A percentile compares a stretch with the other conserved stretches of the same genome.
phyloP scores from a whole-genome alignment of 2,888 invertebrate genomes.

The Agrochola lychnidis region DNA sequence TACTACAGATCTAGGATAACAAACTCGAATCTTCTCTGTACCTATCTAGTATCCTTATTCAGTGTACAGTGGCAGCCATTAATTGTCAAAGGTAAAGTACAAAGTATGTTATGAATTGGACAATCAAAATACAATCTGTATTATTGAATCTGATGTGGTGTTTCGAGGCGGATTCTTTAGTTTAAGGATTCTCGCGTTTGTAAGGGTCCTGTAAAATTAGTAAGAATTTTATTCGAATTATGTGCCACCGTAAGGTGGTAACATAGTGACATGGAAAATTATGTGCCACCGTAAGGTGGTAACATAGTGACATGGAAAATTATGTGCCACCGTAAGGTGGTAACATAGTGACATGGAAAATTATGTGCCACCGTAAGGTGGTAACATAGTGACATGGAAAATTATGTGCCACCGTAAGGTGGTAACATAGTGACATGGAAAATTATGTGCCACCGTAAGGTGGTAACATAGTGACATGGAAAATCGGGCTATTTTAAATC shows the following conservation, averaged over 20 bases:
- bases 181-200: slow-evolving; percentile 14
- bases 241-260: slow-evolving; percentile 12
- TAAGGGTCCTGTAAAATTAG: slow-evolving; percentile 33
- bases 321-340: slow-evolving; percentile 13
- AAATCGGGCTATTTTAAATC: slow-evolving; percentile 29
- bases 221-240: slow-evolving; percentile 17
- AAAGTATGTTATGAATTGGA: slow-evolving; percentile 59
- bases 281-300: slow-evolving; percentile 12
- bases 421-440: slow-evolving; percentile 5
- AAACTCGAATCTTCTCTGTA: slow-evolving; percentile 22
- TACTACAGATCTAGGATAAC: background rate
- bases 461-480: slow-evolving; percentile 6
- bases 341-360: slow-evolving; percentile 5
- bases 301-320: slow-evolving; percentile 4
- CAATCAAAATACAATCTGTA: slow-evolving; percentile 46
- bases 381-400: slow-evolving; percentile 5
- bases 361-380: slow-evolving; percentile 12
- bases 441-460: slow-evolving; percentile 11
- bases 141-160: slow-evolving; percentile 45
- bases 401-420: slow-evolving; percentile 10
- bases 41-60: slow-evolving; percentile 16
- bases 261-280: slow-evolving; percentile 13
- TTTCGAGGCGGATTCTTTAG: slow-evolving; percentile 22
- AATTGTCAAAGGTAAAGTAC: slow-evolving; percentile 56
- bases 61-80: slow-evolving; percentile 21